Conservation (phyloP, 2,797 vertebrate species). For the Phyllotis vaccarum region DNA sequence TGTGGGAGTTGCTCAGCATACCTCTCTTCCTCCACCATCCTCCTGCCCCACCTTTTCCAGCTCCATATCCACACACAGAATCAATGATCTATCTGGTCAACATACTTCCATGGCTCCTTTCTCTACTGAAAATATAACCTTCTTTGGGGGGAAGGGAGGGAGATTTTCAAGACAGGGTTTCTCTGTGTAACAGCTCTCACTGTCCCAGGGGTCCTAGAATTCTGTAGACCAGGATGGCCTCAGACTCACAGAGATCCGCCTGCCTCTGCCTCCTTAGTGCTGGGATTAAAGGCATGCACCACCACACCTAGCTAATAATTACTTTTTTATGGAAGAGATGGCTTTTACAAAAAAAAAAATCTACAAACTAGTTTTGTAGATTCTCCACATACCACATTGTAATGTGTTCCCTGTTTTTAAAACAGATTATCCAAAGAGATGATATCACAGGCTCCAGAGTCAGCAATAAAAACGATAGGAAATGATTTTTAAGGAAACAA, state of each 20-base stretch:
- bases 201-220: neutral
- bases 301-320: neutral
- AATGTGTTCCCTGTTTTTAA: neutral
- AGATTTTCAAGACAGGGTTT: neutral
- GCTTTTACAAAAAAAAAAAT: constrained; percentile 36
- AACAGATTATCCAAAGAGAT: constrained; percentile 54
- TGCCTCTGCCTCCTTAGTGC: neutral
- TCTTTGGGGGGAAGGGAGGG: too few relatives aligned
- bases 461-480: constrained; percentile 32
- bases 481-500: constrained; percentile 50
- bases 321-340: neutral
- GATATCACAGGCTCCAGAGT: neutral
- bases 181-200: neutral
- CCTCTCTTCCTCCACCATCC: neutral
- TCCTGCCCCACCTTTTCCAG: neutral
- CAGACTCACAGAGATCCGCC: neutral
- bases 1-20: fast-evolving
- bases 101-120: neutral
- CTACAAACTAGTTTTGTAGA: neutral
- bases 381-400: neutral
- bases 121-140: neutral
- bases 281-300: neutral
- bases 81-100: neutral
- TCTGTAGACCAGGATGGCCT: neutral
- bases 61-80: neutral